phyloP scores from a whole-genome alignment of 2,888 invertebrate genomes.

The Agrenia bidenticulata region DNA sequence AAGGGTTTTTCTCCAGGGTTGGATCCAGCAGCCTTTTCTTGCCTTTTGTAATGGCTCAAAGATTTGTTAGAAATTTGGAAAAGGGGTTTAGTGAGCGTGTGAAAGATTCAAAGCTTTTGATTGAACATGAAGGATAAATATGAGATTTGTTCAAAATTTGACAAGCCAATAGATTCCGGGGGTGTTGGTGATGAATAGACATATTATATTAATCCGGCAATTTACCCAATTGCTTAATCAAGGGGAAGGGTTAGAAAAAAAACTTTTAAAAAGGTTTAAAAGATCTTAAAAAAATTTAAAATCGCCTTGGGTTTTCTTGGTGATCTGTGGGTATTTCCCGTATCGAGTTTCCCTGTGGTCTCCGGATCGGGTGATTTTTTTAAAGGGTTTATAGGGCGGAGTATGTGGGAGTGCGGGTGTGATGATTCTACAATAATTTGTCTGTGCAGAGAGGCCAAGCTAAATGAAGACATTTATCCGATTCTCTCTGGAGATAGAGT shows the following conservation, averaged over 20 bases:
- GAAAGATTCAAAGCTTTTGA: too few species aligned
- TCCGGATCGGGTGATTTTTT: neutral
- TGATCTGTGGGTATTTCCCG: conserved; percentile 2
- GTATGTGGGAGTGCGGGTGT: too few species aligned
- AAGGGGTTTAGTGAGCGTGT: too few species aligned
- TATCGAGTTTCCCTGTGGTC: conserved; percentile 1
- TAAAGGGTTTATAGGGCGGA: neutral
- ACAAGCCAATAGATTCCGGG: too few species aligned
- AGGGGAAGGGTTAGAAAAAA: neutral
- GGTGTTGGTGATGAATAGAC: conserved; percentile 1
- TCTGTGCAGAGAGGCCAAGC: too few species aligned
- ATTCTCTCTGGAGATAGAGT: neutral
- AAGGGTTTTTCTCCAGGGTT: too few species aligned
- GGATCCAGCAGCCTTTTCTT: too few species aligned
- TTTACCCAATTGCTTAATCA: neutral
- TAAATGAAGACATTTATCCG: neutral
- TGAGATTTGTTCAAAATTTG: too few species aligned
- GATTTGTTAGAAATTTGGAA: too few species aligned
- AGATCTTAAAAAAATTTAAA: conserved; percentile 3
- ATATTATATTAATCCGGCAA: conserved; percentile 10
- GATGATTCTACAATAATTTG: too few species aligned
- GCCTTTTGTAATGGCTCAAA: too few species aligned
- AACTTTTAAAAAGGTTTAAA: neutral
- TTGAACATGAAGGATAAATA: too few species aligned
- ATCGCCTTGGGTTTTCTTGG: neutral